A percentile compares a stretch with the other conserved stretches of the same genome.
Conservation (phyloP, 1,140 invertebrate species). For the Epicauta chinensis region DNA sequence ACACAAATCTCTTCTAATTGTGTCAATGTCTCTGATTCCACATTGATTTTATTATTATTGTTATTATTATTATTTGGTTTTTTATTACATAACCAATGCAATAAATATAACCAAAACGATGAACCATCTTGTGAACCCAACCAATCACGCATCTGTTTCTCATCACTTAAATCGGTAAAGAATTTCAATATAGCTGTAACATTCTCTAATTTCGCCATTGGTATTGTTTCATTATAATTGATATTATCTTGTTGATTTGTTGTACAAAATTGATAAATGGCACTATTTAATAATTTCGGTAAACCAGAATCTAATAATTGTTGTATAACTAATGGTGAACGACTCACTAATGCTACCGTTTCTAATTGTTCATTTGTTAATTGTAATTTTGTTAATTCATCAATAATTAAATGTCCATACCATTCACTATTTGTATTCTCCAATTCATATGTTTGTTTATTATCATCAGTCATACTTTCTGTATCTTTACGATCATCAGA, state of each 20-base stretch:
- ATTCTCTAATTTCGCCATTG: conserved; percentile 48
- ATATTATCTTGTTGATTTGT: conserved; percentile 15
- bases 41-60: no score
- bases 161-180: conserved; percentile 70
- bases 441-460: conserved; percentile 53
- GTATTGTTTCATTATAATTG: conserved; percentile 18
- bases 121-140: conserved; percentile 70
- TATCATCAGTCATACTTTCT: conserved; percentile 61
- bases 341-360: conserved; percentile 67
- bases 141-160: conserved; percentile 80
- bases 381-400: conserved; percentile 46
- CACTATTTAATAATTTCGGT: conserved; percentile 57
- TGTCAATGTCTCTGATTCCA: conserved; percentile 51
- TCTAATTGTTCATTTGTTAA: conserved; percentile 59
- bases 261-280: conserved; percentile 52
- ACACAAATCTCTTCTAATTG: conserved; percentile 69
- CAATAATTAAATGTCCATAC: conserved; percentile 46
- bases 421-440: conserved; percentile 50
- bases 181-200: conserved; percentile 69
- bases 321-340: conserved; percentile 66
- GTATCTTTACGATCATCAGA: conserved; percentile 54
- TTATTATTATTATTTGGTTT: no score
- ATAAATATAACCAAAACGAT: conserved; percentile 75
- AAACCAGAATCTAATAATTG: conserved; percentile 72
- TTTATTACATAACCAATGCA: conserved; percentile 63